Evolutionary conservation across 2,888 invertebrate genomes (phyloP).

Genomic region (Agrotis segetum): DNA sequence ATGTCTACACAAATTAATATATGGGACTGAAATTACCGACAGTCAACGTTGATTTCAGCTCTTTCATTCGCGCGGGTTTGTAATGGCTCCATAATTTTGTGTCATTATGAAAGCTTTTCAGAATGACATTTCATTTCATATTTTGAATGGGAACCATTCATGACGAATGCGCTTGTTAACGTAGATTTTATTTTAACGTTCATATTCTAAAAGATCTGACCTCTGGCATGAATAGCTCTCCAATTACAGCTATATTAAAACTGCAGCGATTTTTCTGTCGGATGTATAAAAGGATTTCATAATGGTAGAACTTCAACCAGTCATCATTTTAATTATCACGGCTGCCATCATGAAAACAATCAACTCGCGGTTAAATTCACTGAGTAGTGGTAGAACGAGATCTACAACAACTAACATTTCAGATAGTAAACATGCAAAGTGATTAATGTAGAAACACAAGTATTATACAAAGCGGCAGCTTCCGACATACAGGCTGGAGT

Average conservation of each 20-base stretch:
- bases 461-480: conserved; percentile 51
- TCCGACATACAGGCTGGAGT: conserved; percentile 46
- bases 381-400: conserved; percentile 7
- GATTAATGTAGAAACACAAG: conserved; percentile 39
- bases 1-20: conserved; percentile 51
- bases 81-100: conserved; percentile 46
- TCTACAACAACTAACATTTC: conserved; percentile 23
- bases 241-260: conserved; percentile 52
- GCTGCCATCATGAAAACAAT: conserved; percentile 12
- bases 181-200: conserved; percentile 51
- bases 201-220: conserved; percentile 52
- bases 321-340: conserved; percentile 29
- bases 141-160: conserved; percentile 53
- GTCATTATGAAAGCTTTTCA: conserved; percentile 47
- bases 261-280: conserved; percentile 26
- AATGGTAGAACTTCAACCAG: conserved; percentile 8
- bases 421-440: conserved; percentile 42
- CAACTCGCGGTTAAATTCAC: background rate
- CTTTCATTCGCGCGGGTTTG: conserved; percentile 41
- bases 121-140: conserved; percentile 52
- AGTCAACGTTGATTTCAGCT: conserved; percentile 44
- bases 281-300: conserved; percentile 21
- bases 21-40: conserved; percentile 34
- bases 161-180: conserved; percentile 57
- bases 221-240: conserved; percentile 45